Percentiles rank a stretch among this genome's conserved stretches.
Conservation (phyloP, 2,113 vertebrate species). For the Pipra filicauda region DNA sequence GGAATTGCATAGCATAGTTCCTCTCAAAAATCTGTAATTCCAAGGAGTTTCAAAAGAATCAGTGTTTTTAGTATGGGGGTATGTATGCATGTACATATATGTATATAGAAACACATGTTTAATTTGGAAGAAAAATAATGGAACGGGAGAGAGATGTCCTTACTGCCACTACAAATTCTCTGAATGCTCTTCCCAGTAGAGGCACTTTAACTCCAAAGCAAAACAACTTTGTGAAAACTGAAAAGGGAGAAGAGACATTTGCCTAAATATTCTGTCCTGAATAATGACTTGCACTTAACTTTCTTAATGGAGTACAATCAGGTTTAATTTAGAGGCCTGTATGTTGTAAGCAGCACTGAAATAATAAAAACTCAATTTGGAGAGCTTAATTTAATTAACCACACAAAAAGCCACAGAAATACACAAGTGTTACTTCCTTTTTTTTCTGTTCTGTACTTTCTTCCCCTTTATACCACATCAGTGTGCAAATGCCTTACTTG, state of each 20-base stretch:
- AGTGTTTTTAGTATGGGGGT: background rate
- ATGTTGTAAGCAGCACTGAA: background rate
- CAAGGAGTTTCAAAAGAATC: background rate
- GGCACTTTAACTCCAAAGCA: background rate
- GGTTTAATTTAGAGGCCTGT: background rate
- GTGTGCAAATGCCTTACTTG: background rate
- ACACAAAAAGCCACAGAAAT: background rate
- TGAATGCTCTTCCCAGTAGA: background rate
- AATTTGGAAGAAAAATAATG: background rate
- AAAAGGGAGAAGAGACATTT: background rate
- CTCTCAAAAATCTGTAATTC: background rate
- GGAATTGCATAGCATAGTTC: background rate
- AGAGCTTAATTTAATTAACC: background rate
- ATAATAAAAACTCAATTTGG: background rate
- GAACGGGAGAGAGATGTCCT: background rate
- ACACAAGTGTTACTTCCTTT: background rate
- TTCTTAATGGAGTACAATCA: background rate
- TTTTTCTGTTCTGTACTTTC: background rate
- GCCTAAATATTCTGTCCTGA: background rate
- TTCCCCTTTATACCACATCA: background rate
- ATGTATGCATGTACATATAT: background rate
- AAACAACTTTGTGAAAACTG: background rate
- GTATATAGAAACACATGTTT: background rate
- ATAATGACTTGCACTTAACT: background rate
- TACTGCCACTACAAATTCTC: background rate